Conservation (phyloP, 2,113 vertebrate genomes). For the Silurus asotus region DNA sequence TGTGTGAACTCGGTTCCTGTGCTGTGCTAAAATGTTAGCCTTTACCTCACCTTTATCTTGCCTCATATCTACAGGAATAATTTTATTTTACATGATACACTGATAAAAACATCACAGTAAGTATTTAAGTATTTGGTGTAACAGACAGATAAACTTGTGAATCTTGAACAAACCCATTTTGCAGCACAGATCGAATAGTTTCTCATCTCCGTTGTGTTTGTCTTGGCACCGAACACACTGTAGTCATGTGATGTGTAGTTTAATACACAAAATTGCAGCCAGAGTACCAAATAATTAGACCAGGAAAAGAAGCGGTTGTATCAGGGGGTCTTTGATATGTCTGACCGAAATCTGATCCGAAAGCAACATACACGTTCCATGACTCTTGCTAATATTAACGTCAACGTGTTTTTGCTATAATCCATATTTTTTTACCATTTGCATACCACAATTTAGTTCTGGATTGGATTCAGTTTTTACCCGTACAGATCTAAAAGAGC, state of each 20-base stretch:
- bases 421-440: not conserved
- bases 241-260: not conserved
- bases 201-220: not conserved
- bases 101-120: no score
- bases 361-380: not conserved
- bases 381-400: not conserved
- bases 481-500: no score
- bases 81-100: no score
- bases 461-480: not conserved
- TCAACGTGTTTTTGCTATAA: not conserved
- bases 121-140: no score
- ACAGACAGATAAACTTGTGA: no score
- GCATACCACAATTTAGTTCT: not conserved
- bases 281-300: not conserved
- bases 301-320: not conserved
- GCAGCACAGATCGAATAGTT: no score
- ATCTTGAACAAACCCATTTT: no score
- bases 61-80: no score
- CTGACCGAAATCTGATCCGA: not conserved
- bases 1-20: not conserved
- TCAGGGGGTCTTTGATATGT: not conserved
- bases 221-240: not conserved
- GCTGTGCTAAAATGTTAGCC: not conserved
- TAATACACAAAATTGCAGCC: not conserved
- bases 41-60: not conserved